Conservation (phyloP, 2,797 vertebrate species). For the Prunella strophiata region DNA sequence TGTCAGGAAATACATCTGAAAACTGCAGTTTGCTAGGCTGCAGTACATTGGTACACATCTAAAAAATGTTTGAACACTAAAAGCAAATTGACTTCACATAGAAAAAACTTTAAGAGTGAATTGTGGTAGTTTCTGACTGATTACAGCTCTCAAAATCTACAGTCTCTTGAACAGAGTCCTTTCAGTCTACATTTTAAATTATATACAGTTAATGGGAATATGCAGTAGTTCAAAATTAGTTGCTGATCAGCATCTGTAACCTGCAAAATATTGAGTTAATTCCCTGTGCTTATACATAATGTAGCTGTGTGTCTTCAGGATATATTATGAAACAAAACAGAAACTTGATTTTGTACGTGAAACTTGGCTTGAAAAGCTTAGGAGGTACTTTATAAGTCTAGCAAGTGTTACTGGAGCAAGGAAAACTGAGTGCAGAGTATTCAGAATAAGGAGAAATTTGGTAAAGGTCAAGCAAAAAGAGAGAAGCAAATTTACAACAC, state of each 20-base stretch:
- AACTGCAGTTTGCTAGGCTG: background rate
- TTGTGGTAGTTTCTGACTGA: background rate
- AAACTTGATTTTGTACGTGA: background rate
- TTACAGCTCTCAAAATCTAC: background rate
- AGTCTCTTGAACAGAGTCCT: background rate
- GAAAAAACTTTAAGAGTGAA: background rate
- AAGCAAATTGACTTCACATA: background rate
- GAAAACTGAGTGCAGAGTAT: background rate
- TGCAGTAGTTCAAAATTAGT: background rate
- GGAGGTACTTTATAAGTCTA: background rate
- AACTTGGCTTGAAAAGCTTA: background rate
- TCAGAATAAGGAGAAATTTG: background rate
- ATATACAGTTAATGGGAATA: background rate
- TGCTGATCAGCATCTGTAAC: background rate
- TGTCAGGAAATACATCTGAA: background rate
- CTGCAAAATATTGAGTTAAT: background rate
- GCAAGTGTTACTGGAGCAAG: background rate
- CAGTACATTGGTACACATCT: background rate
- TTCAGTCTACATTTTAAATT: background rate
- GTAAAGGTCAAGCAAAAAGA: background rate
- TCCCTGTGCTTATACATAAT: background rate
- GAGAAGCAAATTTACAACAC: background rate
- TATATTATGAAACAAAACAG: background rate
- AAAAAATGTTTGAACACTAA: background rate
- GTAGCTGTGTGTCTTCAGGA: background rate